Conservation (phyloP, 1,140 invertebrate species). For the Nylanderia fulva region DNA sequence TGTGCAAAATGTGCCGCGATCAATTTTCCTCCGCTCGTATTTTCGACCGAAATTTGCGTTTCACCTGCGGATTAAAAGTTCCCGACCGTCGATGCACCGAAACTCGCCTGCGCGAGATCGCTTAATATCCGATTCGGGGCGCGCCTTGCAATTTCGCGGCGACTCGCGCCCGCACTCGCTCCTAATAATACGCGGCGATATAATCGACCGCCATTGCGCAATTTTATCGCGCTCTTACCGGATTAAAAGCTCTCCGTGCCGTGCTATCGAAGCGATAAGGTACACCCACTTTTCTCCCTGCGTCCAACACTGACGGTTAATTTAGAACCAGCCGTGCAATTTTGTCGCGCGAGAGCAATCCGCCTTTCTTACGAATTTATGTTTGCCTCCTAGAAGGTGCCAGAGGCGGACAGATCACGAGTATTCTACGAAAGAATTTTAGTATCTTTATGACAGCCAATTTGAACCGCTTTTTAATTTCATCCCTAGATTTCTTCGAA, state of each 20-base stretch:
- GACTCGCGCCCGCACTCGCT: constrained; percentile 48
- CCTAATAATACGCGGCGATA: constrained; percentile 56
- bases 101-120: constrained; percentile 25
- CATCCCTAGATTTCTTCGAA: too few relatives aligned
- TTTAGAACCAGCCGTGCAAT: constrained; percentile 41
- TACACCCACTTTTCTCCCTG: constrained; percentile 25
- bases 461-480: constrained; percentile 46
- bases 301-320: constrained; percentile 30
- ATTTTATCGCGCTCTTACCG: constrained; percentile 54
- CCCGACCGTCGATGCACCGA: constrained; percentile 13
- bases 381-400: not conserved
- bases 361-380: constrained; percentile 1
- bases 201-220: constrained; percentile 50
- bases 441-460: constrained; percentile 32
- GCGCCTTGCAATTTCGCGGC: constrained; percentile 57
- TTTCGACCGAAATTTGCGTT: constrained; percentile 40
- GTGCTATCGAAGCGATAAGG: constrained; percentile 47
- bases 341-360: constrained; percentile 44
- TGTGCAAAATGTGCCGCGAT: constrained; percentile 1
- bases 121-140: constrained; percentile 56
- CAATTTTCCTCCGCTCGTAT: not conserved
- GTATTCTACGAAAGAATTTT: not conserved
- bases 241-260: constrained; percentile 46
- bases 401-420: constrained; percentile 9
- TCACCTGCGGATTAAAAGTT: constrained; percentile 44